Base-by-base conservation (phyloP, 2,797 vertebrate species). In the Danio tinwini region DNA sequence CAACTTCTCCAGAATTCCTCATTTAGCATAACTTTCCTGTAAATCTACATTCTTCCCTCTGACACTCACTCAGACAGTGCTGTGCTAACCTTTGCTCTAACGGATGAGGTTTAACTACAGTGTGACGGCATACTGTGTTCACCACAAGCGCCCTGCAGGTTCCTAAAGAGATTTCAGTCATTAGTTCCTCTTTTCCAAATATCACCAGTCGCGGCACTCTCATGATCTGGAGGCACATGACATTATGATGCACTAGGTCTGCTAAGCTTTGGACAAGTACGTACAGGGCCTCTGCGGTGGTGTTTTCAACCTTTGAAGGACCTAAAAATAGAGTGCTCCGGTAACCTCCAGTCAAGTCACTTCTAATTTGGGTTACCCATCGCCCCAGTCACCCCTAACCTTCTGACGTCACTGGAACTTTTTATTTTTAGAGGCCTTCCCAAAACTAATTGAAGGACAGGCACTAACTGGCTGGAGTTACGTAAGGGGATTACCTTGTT, bases 401-500 rank as follows among this genome's bases (percentile, higher is more conserved):
- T 84, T 85, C 87, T 88, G 90, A 92, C 85, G 80, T 91, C 90
- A 90, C 86, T 79, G 78, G 68, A 69, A 64, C 50, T 47, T 50
- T 89, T 92, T 92, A 92, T 92, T 92, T 92, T 92, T 91, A 93
- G 91, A 85, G 59, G 39, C 53, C 80, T 55, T 52, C 73, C 61
- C 45, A 49, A 90, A 88, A 88, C 86, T 88, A 91, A 93, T 91
- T 91, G 87, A 89, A 86, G 7, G 52, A 73, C 72, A 56, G 69
- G 78, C 88, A 81, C 84, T 88, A 88, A 82, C n/a, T 83, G 85
- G 70, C 81, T 40, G 5, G 86, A 65, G 88, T 94, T 91, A 92
- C 85, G 89, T 92, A 93, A 94, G 89, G 84, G 88, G 92, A 94
- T 93, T 94, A 93, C 86, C 87, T 77, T 84, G 85, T 88, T 91